Evolutionary conservation across 53 echinoderm and acorn worm species (phyloP), one percentile per base, ranked within the genome.

Genomic region (Zoroaster sp.): DNA sequence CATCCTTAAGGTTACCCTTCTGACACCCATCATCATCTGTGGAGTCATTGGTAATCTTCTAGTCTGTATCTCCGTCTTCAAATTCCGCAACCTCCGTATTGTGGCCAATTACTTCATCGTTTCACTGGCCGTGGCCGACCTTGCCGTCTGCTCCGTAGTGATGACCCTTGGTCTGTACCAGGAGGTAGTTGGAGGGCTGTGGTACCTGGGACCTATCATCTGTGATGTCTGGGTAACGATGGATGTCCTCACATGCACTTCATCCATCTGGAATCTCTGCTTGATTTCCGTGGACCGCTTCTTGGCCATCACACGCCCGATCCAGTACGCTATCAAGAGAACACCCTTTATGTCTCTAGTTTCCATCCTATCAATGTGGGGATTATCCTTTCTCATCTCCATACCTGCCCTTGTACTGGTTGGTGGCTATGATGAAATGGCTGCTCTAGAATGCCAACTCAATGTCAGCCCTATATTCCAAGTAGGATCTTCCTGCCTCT

Each of bases 101-200:
- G 97, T 97, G 32, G 97, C 95, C 54, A 97, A 97, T 76, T 97
- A 97, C 23, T 97, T 95, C 90, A 97, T 97, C 52, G 97, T 97
- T 0, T 97, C 97, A 31, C 67, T 97, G 34, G 97, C 97, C 40
- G 90, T 95, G 4, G 95, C 97, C 12, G 97, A 97, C 54, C 74
- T 97, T 8, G 82, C 93, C 40, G 93, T 97, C 37, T 90, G 95
- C 17, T 87, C 78, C 21, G 77, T 97, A 31, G 92, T 97, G 10
- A 95, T 97, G 95, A 95, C 97, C 32, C 89, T 97, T 18, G 97
- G 80, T n/a, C 71, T 93, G 11, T 93, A 77, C 68, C 86, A 90
- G 75, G 97, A 97, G 80, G 90, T 97, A 11, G 90, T 87, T 11
- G 91, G 88, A 31, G 93, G 93, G 21, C 78, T 82, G 53, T 97